Evolutionary conservation across 2,888 invertebrate genomes (phyloP).

Genomic region (Euclidia mi): DNA sequence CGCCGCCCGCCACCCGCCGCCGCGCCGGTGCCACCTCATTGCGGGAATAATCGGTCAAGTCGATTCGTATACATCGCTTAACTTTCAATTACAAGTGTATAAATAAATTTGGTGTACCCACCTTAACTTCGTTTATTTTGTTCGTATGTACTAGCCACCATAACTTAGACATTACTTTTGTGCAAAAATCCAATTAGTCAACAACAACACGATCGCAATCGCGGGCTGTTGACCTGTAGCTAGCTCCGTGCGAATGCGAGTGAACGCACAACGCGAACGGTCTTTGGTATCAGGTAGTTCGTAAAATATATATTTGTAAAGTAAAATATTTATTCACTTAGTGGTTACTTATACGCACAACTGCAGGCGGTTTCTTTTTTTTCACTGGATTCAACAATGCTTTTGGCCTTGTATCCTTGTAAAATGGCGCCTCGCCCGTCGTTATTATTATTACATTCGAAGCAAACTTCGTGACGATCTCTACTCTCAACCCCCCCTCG

Average conservation of each 20-base stretch:
- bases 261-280: conserved; percentile 65
- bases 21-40: conserved; percentile 79
- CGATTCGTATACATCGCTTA: conserved; percentile 62
- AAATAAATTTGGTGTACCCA: conserved; percentile 14
- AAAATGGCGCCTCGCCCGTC: conserved; percentile 88
- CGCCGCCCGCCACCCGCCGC: conserved; percentile 81
- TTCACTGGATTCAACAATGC: conserved; percentile 77
- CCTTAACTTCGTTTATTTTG: conserved; percentile 20
- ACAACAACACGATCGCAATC: conserved; percentile 78
- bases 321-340: conserved; percentile 43
- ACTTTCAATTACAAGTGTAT: conserved; percentile 37
- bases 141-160: conserved; percentile 13
- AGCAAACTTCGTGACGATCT: conserved; percentile 90
- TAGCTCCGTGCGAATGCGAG: conserved; percentile 70
- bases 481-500: conserved; percentile 76
- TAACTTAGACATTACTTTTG: conserved; percentile 42
- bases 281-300: conserved; percentile 66
- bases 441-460: conserved; percentile 88
- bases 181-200: conserved; percentile 78
- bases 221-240: conserved; percentile 86
- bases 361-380: conserved; percentile 58
- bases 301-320: conserved; percentile 54
- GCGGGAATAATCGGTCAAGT: conserved; percentile 87
- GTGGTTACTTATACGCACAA: conserved; percentile 41
- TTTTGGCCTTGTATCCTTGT: conserved; percentile 88